phyloP scores from a whole-genome alignment of 2,888 invertebrate genomes.

The Epicampocera succincta region DNA sequence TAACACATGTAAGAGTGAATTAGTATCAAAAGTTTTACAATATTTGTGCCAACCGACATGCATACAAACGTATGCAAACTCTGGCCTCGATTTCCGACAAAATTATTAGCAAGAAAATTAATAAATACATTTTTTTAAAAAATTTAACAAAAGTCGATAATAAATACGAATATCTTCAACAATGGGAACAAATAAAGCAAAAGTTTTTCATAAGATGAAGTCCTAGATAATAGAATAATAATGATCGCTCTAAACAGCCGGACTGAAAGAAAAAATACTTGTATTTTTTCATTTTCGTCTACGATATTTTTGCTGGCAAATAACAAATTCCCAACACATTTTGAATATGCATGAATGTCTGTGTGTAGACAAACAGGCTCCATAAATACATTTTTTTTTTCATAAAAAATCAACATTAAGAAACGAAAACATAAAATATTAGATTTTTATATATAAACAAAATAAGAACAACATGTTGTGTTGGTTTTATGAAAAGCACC shows the following conservation, averaged over 20 bases:
- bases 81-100: neutral
- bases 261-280: too few relatives aligned
- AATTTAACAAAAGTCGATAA: neutral
- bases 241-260: too few relatives aligned
- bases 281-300: too few relatives aligned
- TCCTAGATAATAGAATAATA: too few relatives aligned
- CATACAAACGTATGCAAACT: neutral
- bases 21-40: conserved; percentile 54
- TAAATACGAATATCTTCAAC: too few relatives aligned
- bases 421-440: conserved; percentile 38
- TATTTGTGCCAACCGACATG: conserved; percentile 42
- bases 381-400: neutral
- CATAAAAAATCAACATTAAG: neutral
- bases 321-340: too few relatives aligned
- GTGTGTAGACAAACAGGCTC: neutral
- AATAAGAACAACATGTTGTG: conserved; percentile 56
- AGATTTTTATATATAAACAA: conserved; percentile 22
- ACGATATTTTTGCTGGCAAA: too few relatives aligned
- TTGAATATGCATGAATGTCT: too few relatives aligned
- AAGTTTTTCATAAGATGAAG: too few relatives aligned
- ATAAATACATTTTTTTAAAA: too few relatives aligned
- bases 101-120: conserved; percentile 1
- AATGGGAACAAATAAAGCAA: too few relatives aligned
- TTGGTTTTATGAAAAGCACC: conserved; percentile 58
- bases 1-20: conserved; percentile 67